Percentiles rank a stretch among this genome's conserved stretches.
These are phyloP conservation scores for Drosophila putrida DNA, from an alignment of 2,888 invertebrate species.

Conservation along the genomic window DNA sequence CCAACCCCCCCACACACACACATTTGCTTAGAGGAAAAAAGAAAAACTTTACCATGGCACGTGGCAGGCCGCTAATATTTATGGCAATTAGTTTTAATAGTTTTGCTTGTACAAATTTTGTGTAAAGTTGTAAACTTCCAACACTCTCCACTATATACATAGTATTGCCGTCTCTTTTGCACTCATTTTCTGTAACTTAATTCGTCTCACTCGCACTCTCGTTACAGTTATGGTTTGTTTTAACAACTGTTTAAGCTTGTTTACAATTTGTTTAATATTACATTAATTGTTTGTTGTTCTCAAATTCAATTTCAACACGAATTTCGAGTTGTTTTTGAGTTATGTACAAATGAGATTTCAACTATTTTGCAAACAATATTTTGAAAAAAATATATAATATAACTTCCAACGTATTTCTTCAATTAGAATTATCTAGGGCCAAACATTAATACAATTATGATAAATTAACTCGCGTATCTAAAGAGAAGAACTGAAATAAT, in stretches of 20 bases:
- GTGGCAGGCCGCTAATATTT: conserved; percentile 76
- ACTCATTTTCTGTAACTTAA: background rate
- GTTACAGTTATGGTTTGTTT: conserved; percentile 20
- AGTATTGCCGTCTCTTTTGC: background rate
- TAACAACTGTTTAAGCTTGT: conserved; percentile 60
- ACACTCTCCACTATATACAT: conserved; percentile 15
- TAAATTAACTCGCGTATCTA: too few relatives aligned
- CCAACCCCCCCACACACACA: conserved; percentile 14
- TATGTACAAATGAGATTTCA: background rate
- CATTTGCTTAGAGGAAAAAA: conserved; percentile 34
- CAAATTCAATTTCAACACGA: conserved; percentile 16
- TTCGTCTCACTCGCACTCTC: conserved; percentile 5
- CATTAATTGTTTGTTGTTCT: conserved; percentile 40
- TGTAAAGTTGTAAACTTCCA: conserved; percentile 62
- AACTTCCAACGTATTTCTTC: too few relatives aligned
- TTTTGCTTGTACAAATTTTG: conserved; percentile 70
- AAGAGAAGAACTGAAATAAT: too few relatives aligned
- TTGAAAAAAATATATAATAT: too few relatives aligned
- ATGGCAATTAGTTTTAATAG: conserved; percentile 80
- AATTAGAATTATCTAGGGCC: too few relatives aligned
- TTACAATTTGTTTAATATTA: conserved; percentile 57
- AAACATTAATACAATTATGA: too few relatives aligned
- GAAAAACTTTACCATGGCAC: conserved; percentile 57
- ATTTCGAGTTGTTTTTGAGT: background rate
- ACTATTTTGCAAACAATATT: background rate